phyloP scores from a whole-genome alignment of 2,113 vertebrate genomes.

The Cochlearius cochlearius region DNA sequence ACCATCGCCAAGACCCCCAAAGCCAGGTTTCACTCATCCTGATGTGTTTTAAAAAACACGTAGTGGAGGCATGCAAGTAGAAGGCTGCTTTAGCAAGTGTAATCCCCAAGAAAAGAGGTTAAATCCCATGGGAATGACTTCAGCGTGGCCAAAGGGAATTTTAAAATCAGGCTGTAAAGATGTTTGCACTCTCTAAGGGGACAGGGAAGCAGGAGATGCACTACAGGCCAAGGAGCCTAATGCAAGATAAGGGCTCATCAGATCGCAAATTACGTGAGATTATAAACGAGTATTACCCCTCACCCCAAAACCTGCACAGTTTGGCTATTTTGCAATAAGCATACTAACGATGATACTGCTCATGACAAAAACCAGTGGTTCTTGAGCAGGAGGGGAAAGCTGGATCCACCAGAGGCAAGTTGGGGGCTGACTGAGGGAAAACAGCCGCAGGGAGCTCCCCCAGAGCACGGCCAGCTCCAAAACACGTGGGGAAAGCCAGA shows the following conservation, averaged over 20 bases:
- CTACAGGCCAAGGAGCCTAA: not conserved
- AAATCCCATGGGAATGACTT: not conserved
- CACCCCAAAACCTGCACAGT: not conserved
- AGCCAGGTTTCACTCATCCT: not conserved
- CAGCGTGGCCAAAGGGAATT: not conserved
- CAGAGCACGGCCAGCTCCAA: not conserved
- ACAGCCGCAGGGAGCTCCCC: rapidly evolving
- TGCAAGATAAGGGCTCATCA: not conserved
- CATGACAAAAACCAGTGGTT: not conserved
- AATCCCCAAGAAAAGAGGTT: not conserved
- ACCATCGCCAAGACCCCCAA: rapidly evolving
- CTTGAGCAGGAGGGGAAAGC: not conserved
- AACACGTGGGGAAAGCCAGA: not conserved
- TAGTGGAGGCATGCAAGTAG: not conserved
- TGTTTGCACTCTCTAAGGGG: not conserved
- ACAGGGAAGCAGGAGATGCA: not conserved
- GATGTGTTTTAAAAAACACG: not conserved
- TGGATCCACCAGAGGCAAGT: rapidly evolving
- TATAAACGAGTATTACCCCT: not conserved
- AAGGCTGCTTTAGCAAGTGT: not conserved
- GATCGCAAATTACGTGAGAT: not conserved
- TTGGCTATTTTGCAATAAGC: not conserved
- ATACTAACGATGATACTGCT: not conserved
- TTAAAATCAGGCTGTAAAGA: not conserved
- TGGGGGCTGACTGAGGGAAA: not conserved